Conservation (phyloP, 2,113 vertebrate species). For the Notarius lentiginosus region DNA sequence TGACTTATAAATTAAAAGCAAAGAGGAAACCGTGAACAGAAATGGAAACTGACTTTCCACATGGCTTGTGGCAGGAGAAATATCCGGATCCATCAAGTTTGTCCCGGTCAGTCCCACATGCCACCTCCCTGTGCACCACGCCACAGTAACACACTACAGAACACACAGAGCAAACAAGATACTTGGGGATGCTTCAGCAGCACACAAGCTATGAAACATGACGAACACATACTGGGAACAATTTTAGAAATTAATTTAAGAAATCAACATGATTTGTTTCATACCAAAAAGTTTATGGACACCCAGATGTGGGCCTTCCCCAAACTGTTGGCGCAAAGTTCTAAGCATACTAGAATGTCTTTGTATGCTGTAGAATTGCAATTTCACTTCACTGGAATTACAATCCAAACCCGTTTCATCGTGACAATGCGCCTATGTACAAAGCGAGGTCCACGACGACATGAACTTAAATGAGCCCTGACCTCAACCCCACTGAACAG, state of each 20-base stretch:
- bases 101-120: slow-evolving; percentile 84
- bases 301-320: background rate
- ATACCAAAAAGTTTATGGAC: background rate
- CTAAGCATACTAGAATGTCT: background rate
- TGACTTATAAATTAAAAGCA: background rate
- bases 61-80: slow-evolving; percentile 87
- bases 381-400: background rate
- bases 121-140: slow-evolving; percentile 75
- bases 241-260: background rate
- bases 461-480: no score
- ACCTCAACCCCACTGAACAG: background rate
- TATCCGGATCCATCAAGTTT: slow-evolving; percentile 82
- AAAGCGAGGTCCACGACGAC: no score
- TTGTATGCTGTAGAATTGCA: background rate
- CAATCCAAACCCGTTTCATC: background rate
- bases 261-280: background rate
- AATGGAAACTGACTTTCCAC: slow-evolving; percentile 84
- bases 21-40: background rate
- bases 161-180: background rate
- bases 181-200: background rate
- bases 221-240: background rate
- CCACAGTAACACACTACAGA: slow-evolving; percentile 85
- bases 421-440: no score
- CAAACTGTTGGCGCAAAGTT: background rate
- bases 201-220: background rate